Evolutionary conservation across 2,797 vertebrate genomes (phyloP), one percentile per base, ranked within the genome.

Genomic region (Aeoliscus strigatus): DNA sequence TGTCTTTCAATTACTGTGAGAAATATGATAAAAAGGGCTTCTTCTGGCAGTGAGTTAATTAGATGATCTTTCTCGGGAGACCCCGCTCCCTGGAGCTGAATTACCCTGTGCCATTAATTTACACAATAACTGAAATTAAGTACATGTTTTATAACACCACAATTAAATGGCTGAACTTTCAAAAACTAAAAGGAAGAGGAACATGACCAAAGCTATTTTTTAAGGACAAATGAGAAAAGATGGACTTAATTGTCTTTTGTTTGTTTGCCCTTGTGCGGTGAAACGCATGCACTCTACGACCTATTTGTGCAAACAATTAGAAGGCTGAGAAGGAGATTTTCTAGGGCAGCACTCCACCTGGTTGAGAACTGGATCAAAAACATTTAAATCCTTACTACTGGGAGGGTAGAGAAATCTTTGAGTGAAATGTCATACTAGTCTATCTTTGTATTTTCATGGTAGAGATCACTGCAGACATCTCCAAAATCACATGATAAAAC

Each of bases 21-120:
- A 61, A 64, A 79, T 80, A 81, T 79, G 75, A 81, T 72, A 73
- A 81, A n/a, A 76, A 54, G 59, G 61, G 78, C 75, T 74, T 79
- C 74, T 75, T 69, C 66, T 79, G 79, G 77, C 76, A 66, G 74
- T 64, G 57, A 63, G 73, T 82, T 85, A 86, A 86, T 87, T 83
- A 81, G 69, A 77, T 76, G 63, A 75, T 80, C 63, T 68, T 73
- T 71, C 80, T 78, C 80, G 44, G 46, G 79, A 79, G 84, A 83
- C 75, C 58, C 38, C 59, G 50, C 42, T 71, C 72, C 74, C 53
- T 25, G 45, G 69, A 76, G 75, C 75, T 63, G 75, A 79, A 78
- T 82, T 79, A 82, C 59, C 60, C 63, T 56, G 51, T 51, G 59
- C 41, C 63, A 73, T 77, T 75, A 55, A 84, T 84, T 84, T 80